phyloP scores from a whole-genome alignment of 1,140 invertebrate species.

The Catajapyx aquilonaris region DNA sequence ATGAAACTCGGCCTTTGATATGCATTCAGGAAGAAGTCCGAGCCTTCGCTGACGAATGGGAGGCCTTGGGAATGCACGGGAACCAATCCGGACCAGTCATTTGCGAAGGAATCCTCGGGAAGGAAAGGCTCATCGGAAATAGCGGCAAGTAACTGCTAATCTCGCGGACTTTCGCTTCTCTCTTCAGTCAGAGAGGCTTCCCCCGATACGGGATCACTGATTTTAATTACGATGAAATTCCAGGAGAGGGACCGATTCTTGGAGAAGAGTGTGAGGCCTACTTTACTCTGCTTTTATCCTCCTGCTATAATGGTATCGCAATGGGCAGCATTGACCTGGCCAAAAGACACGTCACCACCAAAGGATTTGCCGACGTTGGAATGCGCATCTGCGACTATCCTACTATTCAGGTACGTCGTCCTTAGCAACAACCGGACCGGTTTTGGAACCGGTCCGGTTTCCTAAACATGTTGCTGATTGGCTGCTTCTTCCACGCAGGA shows the following conservation, averaged over 20 bases:
- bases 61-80: constrained; percentile 10
- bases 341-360: constrained; percentile 11
- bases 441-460: not conserved
- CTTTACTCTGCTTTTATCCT: constrained; percentile 4
- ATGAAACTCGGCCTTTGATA: not conserved
- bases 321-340: constrained; percentile 11
- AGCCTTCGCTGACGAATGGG: constrained; percentile 12
- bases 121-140: constrained; percentile 9
- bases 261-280: constrained; percentile 7
- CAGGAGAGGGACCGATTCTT: constrained; percentile 2
- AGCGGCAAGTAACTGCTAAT: not conserved
- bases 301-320: constrained; percentile 10
- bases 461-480: not conserved
- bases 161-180: not conserved
- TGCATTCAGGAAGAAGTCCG: constrained; percentile 10
- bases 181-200: not conserved
- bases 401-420: constrained; percentile 8
- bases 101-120: constrained; percentile 9
- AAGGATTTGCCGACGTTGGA: constrained; percentile 11
- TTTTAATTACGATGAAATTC: not conserved
- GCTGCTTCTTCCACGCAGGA: not conserved
- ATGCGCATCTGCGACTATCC: constrained; percentile 12
- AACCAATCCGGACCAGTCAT: constrained; percentile 13
- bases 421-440: not conserved
- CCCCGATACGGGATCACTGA: not conserved